Evolutionary conservation across 2,797 vertebrate genomes (phyloP).

Genomic region (Syndactyla subalaris): DNA sequence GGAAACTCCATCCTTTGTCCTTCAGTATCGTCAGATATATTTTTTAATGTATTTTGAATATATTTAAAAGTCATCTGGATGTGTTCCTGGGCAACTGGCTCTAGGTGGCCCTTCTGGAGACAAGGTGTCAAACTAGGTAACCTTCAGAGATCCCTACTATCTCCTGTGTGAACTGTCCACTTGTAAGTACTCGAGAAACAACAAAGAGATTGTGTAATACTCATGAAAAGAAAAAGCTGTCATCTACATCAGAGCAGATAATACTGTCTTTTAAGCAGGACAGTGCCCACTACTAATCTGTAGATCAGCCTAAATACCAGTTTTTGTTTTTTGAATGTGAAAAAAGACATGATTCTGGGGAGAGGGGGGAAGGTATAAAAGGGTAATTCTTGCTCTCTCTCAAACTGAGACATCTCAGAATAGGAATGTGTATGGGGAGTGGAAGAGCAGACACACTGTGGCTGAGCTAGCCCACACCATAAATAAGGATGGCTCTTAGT

Average conservation of each 20-base stretch:
- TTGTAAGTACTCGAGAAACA: background rate
- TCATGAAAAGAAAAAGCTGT: background rate
- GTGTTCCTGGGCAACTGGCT: background rate
- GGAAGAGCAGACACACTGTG: rapidly evolving
- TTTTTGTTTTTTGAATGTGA: conserved; percentile 11
- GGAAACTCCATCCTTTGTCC: background rate
- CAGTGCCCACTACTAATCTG: background rate
- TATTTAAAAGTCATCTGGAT: background rate
- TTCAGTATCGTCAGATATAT: background rate
- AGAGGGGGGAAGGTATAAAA: background rate
- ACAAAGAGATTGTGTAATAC: background rate
- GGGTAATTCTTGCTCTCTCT: background rate
- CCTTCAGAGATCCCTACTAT: background rate
- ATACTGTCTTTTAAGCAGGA: background rate
- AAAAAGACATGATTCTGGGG: background rate
- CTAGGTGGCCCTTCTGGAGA: background rate
- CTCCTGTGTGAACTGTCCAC: background rate
- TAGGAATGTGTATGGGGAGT: background rate
- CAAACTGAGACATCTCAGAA: background rate
- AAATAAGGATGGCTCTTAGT: background rate
- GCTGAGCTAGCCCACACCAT: background rate
- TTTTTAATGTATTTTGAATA: background rate
- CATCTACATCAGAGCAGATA: background rate
- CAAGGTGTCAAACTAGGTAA: background rate
- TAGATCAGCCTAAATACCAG: conserved; percentile 4